These are phyloP conservation scores for Cancer borealis DNA, from an alignment of 2,888 invertebrate species.

Conservation along the genomic window DNA sequence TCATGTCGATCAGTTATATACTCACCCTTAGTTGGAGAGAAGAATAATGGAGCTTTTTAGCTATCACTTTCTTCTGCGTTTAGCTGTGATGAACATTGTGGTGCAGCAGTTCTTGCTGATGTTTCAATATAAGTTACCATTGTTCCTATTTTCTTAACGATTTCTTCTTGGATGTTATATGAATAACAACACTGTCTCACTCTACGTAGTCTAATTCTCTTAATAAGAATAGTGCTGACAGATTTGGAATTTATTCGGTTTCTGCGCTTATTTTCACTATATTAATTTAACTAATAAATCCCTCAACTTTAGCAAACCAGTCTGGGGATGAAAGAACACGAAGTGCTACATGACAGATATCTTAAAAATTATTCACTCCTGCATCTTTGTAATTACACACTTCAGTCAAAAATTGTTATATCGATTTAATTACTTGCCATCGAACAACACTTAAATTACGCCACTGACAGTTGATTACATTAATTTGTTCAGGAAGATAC, in stretches of 20 bases:
- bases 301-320: slow-evolving; percentile 33
- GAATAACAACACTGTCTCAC: slow-evolving; percentile 3
- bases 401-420: slow-evolving; percentile 47
- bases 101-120: slow-evolving; percentile 24
- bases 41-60: slow-evolving; percentile 1
- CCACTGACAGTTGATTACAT: slow-evolving; percentile 52
- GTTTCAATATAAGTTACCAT: slow-evolving; percentile 44
- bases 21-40: neutral
- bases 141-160: slow-evolving; percentile 35
- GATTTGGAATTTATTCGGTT: slow-evolving; percentile 14
- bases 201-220: slow-evolving; percentile 46
- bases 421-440: slow-evolving; percentile 43
- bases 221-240: slow-evolving; percentile 44
- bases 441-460: slow-evolving; percentile 47
- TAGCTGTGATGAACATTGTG: slow-evolving; percentile 31
- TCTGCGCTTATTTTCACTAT: slow-evolving; percentile 34
- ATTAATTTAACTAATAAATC: neutral
- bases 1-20: neutral
- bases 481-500: slow-evolving; percentile 39
- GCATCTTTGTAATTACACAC: slow-evolving; percentile 57
- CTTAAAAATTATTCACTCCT: slow-evolving; percentile 44
- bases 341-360: slow-evolving; percentile 21
- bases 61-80: neutral
- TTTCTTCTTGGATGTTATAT: slow-evolving; percentile 32
- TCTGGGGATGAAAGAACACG: slow-evolving; percentile 44